Evolutionary conservation across 2,888 invertebrate genomes (phyloP).

Genomic region (Petrolisthes manimaculis): DNA sequence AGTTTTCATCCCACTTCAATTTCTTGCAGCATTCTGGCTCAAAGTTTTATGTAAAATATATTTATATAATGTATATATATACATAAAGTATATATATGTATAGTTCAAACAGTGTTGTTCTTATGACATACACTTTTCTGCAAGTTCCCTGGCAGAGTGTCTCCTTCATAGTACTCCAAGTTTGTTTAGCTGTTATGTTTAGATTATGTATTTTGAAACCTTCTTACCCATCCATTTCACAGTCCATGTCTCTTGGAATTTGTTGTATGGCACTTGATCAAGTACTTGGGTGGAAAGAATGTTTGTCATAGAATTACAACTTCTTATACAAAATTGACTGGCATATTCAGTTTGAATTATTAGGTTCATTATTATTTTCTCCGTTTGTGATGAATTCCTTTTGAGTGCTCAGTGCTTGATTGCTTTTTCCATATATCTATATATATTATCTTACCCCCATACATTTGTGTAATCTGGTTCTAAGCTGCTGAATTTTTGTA

Average conservation of each 20-base stretch:
- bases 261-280: slow-evolving; percentile 57
- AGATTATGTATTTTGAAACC: slow-evolving; percentile 58
- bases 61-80: no score
- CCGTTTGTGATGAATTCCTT: not conserved
- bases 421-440: slow-evolving; percentile 34
- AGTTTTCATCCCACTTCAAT: no score
- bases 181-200: slow-evolving; percentile 62
- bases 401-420: slow-evolving; percentile 44
- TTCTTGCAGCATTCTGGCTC: no score
- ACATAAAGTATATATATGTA: no score
- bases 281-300: slow-evolving; percentile 50
- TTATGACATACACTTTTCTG: not conserved
- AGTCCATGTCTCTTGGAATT: slow-evolving; percentile 53
- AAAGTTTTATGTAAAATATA: no score
- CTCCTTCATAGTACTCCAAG: slow-evolving; percentile 51
- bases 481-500: not conserved
- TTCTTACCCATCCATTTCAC: slow-evolving; percentile 53
- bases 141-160: slow-evolving; percentile 47
- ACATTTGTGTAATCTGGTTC: slow-evolving; percentile 4
- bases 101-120: no score
- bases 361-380: not conserved
- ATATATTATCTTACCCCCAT: slow-evolving; percentile 12
- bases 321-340: not conserved
- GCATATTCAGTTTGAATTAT: slow-evolving; percentile 13
- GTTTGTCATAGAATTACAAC: not conserved